Percentiles rank a stretch among this genome's conserved stretches.
phyloP scores from a whole-genome alignment of 2,797 vertebrate species.

The Pagetopsis macropterus region DNA sequence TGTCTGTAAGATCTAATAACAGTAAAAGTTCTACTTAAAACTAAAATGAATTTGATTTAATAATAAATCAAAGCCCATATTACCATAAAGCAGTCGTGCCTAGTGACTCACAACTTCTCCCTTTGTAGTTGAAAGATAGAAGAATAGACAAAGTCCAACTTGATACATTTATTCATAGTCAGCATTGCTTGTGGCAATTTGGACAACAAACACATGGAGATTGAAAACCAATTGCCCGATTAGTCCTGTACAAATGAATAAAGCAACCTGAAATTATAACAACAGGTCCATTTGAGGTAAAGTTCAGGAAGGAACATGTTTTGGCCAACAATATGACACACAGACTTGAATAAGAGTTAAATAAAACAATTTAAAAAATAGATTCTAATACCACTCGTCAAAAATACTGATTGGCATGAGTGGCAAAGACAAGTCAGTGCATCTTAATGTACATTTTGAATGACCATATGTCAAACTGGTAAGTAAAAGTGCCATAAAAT shows the following conservation, averaged over 20 bases:
- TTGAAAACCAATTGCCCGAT: constrained; percentile 21
- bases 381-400: constrained; percentile 24
- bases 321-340: constrained; percentile 54
- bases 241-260: constrained; percentile 48
- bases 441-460: constrained; percentile 24
- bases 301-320: constrained; percentile 33
- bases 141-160: not conserved
- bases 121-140: not conserved
- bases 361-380: constrained; percentile 57
- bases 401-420: constrained; percentile 21
- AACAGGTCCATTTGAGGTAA: constrained; percentile 41
- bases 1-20: too few species aligned
- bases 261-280: constrained; percentile 36
- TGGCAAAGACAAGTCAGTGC: constrained; percentile 36
- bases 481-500: constrained; percentile 4
- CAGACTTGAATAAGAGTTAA: constrained; percentile 39
- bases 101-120: not conserved
- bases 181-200: constrained; percentile 25
- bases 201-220: constrained; percentile 23
- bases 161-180: constrained; percentile 39
- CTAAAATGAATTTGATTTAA: not conserved
- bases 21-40: too few species aligned
- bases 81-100: not conserved
- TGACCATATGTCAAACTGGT: constrained; percentile 18
- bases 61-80: not conserved